Evolutionary conservation across 1,140 invertebrate species (phyloP).

Genomic region (Augochlora pura): DNA sequence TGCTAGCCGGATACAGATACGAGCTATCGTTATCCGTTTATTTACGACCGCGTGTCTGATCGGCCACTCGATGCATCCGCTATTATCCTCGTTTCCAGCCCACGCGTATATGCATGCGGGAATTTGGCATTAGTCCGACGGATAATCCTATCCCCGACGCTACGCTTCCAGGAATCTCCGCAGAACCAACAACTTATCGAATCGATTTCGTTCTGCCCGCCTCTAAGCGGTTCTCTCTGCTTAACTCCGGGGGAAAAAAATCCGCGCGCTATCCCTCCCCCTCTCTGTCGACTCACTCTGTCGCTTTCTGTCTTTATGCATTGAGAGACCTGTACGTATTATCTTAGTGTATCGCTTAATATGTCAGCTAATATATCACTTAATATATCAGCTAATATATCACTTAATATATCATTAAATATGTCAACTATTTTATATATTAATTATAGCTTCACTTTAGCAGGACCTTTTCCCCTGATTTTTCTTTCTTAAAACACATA

Average conservation of each 20-base stretch:
- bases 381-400: too few species aligned
- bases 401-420: too few species aligned
- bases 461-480: too few species aligned
- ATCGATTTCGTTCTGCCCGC: neutral
- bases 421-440: too few species aligned
- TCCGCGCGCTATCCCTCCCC: too few species aligned
- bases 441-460: too few species aligned
- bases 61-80: slow-evolving; percentile 55
- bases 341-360: neutral
- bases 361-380: too few species aligned
- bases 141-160: slow-evolving; percentile 40
- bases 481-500: too few species aligned
- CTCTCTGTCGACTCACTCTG: too few species aligned
- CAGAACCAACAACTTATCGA: neutral
- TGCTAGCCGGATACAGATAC: slow-evolving; percentile 57
- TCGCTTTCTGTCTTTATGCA: too few species aligned
- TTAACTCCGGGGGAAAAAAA: too few species aligned
- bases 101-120: slow-evolving; percentile 10
- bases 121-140: slow-evolving; percentile 55
- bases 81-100: slow-evolving; percentile 50
- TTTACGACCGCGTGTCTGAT: slow-evolving; percentile 63
- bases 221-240: neutral
- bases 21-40: slow-evolving; percentile 71
- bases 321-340: neutral
- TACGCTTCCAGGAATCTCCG: slow-evolving; percentile 15